A percentile compares a stretch with the other conserved stretches of the same genome.
phyloP scores from a whole-genome alignment of 2,113 vertebrate genomes.

The Thryonomys swinderianus region DNA sequence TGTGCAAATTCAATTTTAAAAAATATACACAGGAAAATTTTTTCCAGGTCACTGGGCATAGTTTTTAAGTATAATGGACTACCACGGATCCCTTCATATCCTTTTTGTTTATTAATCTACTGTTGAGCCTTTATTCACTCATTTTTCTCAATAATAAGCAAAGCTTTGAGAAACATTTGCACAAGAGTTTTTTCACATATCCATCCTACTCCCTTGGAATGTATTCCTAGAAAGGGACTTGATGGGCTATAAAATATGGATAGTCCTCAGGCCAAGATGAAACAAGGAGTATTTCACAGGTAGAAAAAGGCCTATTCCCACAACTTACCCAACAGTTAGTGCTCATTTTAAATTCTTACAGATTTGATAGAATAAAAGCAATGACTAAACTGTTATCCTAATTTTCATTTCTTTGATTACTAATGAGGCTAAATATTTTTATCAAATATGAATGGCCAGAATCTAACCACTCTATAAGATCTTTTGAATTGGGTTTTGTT shows the following conservation, averaged over 20 bases:
- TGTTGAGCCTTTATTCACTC: not conserved
- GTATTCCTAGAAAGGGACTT: not conserved
- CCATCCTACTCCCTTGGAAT: not conserved
- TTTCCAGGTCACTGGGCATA: not conserved
- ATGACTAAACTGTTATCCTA: not conserved
- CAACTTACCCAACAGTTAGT: not conserved
- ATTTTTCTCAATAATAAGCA: constrained; percentile 37
- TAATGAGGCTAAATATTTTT: constrained; percentile 9
- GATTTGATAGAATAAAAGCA: not conserved
- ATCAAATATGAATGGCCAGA: constrained; percentile 55
- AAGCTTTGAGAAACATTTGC: not conserved
- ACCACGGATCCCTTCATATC: not conserved
- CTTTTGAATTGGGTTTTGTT: constrained; percentile 39
- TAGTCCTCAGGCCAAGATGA: not conserved
- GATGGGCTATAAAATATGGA: not conserved
- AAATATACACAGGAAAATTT: not conserved
- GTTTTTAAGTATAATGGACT: not conserved
- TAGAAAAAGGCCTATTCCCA: not conserved
- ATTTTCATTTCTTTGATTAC: constrained; percentile 45
- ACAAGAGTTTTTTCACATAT: not conserved
- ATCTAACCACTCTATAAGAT: constrained; percentile 25
- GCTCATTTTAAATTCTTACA: constrained; percentile 32
- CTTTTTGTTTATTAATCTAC: not conserved
- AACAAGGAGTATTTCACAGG: not conserved
- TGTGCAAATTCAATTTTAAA: too few species aligned